Conservation (phyloP, 2,797 vertebrate genomes). For the Sphenodon punctatus region DNA sequence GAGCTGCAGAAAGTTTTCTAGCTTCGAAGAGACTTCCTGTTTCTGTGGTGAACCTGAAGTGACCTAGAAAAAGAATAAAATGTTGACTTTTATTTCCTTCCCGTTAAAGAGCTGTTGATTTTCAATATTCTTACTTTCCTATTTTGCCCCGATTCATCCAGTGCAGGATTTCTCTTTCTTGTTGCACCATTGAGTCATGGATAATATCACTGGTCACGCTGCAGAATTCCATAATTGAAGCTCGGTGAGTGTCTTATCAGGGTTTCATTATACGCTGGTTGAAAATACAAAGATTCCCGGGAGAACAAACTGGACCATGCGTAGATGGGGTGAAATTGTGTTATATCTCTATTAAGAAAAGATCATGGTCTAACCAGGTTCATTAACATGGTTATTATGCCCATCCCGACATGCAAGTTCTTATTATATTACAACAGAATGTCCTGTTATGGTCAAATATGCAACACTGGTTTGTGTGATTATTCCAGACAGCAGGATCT, state of each 20-base stretch:
- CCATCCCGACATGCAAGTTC: not conserved
- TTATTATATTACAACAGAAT: fast-evolving
- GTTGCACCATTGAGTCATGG: conserved; percentile 2
- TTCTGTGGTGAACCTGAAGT: conserved; percentile 11
- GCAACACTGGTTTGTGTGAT: no score
- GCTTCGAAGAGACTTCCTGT: conserved; percentile 37
- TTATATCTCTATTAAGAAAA: conserved; percentile 1
- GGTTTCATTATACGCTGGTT: not conserved
- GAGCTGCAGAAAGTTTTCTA: conserved; percentile 71
- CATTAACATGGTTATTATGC: not conserved
- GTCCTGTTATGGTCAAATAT: fast-evolving
- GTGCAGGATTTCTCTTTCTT: conserved; percentile 7
- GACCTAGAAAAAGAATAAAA: conserved; percentile 33
- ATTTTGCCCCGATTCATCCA: conserved; percentile 12
- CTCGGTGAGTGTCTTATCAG: conserved; percentile 1
- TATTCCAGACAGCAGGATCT: not conserved
- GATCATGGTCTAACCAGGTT: no score
- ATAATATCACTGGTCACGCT: not conserved
- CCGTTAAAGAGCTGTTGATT: not conserved
- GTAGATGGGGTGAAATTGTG: not conserved
- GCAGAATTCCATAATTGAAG: conserved; percentile 1
- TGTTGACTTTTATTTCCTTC: not conserved
- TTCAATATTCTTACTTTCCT: conserved; percentile 19
- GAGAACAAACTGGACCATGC: no score
- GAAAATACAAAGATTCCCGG: not conserved